Evolutionary conservation across 1,140 invertebrate species (phyloP), one percentile per base, ranked within the genome.

Genomic region (Drosophila nannoptera): DNA sequence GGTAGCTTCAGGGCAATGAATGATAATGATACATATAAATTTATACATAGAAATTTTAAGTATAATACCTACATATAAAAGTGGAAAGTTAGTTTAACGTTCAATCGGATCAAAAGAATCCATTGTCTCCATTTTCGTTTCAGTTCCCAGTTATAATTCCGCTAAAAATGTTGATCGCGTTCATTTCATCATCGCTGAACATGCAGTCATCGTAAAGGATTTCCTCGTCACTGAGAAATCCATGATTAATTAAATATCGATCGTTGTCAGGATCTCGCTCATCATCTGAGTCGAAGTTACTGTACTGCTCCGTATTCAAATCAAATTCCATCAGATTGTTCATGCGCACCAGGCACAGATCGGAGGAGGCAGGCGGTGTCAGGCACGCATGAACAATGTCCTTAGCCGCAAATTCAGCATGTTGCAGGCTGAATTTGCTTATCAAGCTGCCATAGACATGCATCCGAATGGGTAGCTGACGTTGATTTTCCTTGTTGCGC

Each of bases 141-240:
- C 52, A 40, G 52, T 55, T n/a, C n/a, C n/a, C n/a, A n/a, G n/a
- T n/a, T n/a, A n/a, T n/a, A n/a, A n/a, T n/a, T n/a, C n/a, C n/a
- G n/a, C n/a, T n/a, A n/a, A n/a, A n/a, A n/a, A n/a, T n/a, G n/a
- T n/a, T n/a, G n/a, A n/a, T n/a, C n/a, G n/a, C n/a, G n/a, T n/a
- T n/a, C n/a, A n/a, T n/a, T n/a, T n/a, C 49, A 12, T 64, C 54
- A n/a, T 63, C 52, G 9, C 49, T 5, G 33, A 46, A 61, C 4
- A n/a, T 1, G 29, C 33, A 12, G 5, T 60, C 56, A 11, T 48
- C 32, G 29, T 42, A 11, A 1, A 56, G 45, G n/a, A 29, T 29
- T n/a, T 68, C 65, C 0, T 58, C 40, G n/a, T 63, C 62, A 32
- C 60, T 69, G 7, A 69, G 16, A 12, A 69, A 55, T 0, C 60